Percentiles rank a stretch among this genome's conserved stretches.
These are phyloP conservation scores for Nycteola revayana DNA, from an alignment of 2,888 invertebrate genomes.

Conservation along the genomic window DNA sequence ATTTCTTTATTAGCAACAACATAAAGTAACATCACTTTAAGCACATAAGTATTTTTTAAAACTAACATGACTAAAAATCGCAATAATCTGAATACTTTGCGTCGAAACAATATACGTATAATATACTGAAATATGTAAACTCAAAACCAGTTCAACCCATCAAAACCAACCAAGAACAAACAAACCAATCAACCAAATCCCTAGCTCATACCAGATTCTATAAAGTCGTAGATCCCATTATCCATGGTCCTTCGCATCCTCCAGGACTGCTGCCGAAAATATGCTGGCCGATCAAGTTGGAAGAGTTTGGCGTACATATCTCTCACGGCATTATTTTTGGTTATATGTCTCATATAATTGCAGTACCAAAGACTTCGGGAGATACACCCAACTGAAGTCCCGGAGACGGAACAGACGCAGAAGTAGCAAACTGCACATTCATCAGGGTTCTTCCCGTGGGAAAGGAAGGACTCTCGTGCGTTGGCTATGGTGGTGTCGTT, in stretches of 20 bases:
- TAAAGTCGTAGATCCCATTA: conserved; percentile 49
- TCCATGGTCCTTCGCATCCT: conserved; percentile 68
- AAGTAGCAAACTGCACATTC: conserved; percentile 47
- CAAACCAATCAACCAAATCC: conserved; percentile 17
- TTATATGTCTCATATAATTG: conserved; percentile 48
- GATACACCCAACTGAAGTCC: conserved; percentile 44
- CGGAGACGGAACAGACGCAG: conserved; percentile 57
- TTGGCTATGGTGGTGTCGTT: conserved; percentile 55
- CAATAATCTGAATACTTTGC: too few relatives aligned
- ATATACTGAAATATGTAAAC: too few relatives aligned
- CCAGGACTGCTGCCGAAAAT: conserved; percentile 58
- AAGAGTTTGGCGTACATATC: conserved; percentile 46
- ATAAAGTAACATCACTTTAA: too few relatives aligned
- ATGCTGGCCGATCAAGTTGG: conserved; percentile 56
- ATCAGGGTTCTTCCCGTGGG: conserved; percentile 37
- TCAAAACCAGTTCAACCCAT: neutral
- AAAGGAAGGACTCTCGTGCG: conserved; percentile 45
- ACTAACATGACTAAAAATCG: too few relatives aligned
- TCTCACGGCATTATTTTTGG: conserved; percentile 31
- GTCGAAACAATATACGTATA: too few relatives aligned
- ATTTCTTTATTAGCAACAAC: too few relatives aligned
- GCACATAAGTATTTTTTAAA: too few relatives aligned
- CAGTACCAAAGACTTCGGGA: conserved; percentile 52
- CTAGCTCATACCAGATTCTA: conserved; percentile 48
- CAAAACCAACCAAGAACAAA: conserved; percentile 7